phyloP scores from a whole-genome alignment of 2,113 vertebrate species.

The Ovis canadensis region DNA sequence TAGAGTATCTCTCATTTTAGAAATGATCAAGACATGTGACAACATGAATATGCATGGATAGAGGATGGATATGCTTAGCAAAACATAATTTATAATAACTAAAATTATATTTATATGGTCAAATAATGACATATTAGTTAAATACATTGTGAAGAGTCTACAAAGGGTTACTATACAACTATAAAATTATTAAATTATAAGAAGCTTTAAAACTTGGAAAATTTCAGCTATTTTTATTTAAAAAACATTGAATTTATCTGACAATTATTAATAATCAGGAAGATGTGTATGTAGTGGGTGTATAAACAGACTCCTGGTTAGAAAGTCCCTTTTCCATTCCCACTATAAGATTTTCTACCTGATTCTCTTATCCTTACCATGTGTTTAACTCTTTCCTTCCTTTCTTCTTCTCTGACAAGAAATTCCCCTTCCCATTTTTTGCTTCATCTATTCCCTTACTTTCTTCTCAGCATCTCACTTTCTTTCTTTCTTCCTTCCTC shows the following conservation, averaged over 20 bases:
- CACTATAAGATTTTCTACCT: neutral
- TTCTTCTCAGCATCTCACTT: neutral
- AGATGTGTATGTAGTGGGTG: neutral
- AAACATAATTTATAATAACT: neutral
- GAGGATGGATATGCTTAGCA: neutral
- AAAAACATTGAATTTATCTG: neutral
- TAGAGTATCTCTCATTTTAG: neutral
- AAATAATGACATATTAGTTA: neutral
- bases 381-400: neutral
- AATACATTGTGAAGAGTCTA: neutral
- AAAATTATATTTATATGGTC: neutral
- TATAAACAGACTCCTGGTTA: neutral
- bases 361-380: neutral
- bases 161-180: neutral
- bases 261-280: neutral
- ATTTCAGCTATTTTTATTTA: neutral
- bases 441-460: neutral
- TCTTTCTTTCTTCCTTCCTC: neutral
- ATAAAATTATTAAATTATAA: neutral
- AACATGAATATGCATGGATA: neutral
- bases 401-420: neutral
- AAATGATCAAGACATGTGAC: neutral
- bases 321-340: neutral
- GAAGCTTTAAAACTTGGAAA: neutral
- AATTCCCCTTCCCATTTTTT: neutral